Conservation (phyloP, 2,888 invertebrate species). For the Argyra leucocephala region DNA sequence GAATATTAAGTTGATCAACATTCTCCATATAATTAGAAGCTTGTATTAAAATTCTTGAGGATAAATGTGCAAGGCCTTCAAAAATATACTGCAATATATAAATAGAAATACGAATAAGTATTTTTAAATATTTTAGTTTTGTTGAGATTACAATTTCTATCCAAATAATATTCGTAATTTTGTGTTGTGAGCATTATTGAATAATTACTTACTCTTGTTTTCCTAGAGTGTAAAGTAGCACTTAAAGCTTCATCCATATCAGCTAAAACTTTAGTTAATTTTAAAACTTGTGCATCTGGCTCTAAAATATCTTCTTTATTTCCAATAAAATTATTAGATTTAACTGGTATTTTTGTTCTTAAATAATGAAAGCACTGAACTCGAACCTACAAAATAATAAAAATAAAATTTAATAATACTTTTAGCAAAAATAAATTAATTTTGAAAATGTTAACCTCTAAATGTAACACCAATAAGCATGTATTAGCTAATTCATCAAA, state of each 20-base stretch:
- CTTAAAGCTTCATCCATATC: conserved; percentile 69
- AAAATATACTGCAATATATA: conserved; percentile 73
- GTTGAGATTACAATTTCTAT: background rate
- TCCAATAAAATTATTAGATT: conserved; percentile 36
- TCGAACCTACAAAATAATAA: conserved; percentile 51
- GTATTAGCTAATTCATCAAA: conserved; percentile 85
- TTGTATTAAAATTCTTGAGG: conserved; percentile 70
- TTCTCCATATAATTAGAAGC: conserved; percentile 68
- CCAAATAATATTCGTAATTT: background rate
- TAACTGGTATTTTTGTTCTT: conserved; percentile 44
- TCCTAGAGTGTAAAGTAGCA: conserved; percentile 64
- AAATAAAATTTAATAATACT: conserved; percentile 18
- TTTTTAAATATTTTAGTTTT: conserved; percentile 9
- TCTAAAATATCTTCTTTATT: conserved; percentile 63
- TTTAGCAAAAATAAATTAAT: conserved; percentile 1
- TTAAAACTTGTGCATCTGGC: conserved; percentile 64
- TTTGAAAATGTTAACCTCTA: conserved; percentile 57
- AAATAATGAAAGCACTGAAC: conserved; percentile 95
- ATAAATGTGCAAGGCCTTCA: conserved; percentile 73
- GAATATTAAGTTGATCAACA: conserved; percentile 72
- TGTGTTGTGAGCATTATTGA: conserved; percentile 17
- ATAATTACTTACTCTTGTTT: conserved; percentile 55
- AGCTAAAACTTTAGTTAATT: conserved; percentile 66
- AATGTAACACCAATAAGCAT: conserved; percentile 80
- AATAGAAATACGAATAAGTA: background rate